Evolutionary conservation across 2,797 vertebrate genomes (phyloP), one percentile per base, ranked within the genome.

Genomic region (Eulemur mongoz): DNA sequence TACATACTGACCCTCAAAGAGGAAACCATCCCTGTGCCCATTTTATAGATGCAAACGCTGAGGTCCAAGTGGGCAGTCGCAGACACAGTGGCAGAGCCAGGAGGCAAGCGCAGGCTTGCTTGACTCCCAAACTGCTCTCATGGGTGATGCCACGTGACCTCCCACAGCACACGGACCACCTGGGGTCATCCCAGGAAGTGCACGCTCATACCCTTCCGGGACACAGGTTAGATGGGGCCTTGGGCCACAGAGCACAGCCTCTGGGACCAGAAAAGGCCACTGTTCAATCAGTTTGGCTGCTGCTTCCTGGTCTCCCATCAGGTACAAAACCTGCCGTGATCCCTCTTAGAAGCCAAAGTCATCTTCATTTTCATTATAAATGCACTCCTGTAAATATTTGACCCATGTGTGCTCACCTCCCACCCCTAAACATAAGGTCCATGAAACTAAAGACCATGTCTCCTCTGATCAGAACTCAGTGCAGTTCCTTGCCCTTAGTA

Each of bases 81-180:
- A 15, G 27, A 23, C 54, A 59, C 22, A 18, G 48, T 0, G 0
- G 30, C 54, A 75, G 63, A 48, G 10, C 48, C 6, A 1, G 25
- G 63, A 72, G 45, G 22, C 61, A 14, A 57, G 54, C 32, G 70
- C 78, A 79, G 73, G 57, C 57, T 72, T 13, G 20, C 18, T 45
- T 38, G 13, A 30, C 15, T 11, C 20, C 63, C 65, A 20, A 11
- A 27, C n/a, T 25, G 59, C 35, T 63, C 10, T 22, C 17, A 25
- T 0, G 13, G 0, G 0, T 0, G 14, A n/a, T 3, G 18, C 43
- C 35, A 13, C 0, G 0, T 12, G 48, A 43, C 10, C 18, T 67
- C n/a, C 38, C 13, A 2, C 22, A 67, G 61, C 45, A 25, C 22
- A 48, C 4, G 45, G 13, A 18, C 32, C 52, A 48, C 7, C 9